phyloP scores from a whole-genome alignment of 1,140 invertebrate genomes.

The Cephus cinctus region DNA sequence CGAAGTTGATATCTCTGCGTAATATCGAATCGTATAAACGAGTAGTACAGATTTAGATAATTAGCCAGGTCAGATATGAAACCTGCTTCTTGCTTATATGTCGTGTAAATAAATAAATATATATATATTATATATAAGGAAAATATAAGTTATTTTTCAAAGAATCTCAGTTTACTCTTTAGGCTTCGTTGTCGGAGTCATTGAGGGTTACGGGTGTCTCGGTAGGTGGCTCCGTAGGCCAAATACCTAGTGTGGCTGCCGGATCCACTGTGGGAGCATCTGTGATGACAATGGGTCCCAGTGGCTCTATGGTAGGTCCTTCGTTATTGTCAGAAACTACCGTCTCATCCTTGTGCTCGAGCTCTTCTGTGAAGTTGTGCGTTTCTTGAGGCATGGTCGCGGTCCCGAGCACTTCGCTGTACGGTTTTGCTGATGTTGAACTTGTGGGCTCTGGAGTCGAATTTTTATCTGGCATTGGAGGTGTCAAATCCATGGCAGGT shows the following conservation, averaged over 20 bases:
- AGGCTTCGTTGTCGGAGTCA: slow-evolving; percentile 52
- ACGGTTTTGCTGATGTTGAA: no score
- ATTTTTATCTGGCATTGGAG: slow-evolving; percentile 41
- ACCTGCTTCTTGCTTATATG: no score
- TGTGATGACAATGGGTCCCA: slow-evolving; percentile 45
- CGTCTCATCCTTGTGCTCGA: slow-evolving; percentile 18
- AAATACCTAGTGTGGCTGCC: slow-evolving; percentile 49
- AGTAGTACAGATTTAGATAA: no score
- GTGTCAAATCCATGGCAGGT: slow-evolving; percentile 44
- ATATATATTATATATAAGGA: slow-evolving; percentile 23
- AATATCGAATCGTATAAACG: no score
- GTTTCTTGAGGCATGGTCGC: no score
- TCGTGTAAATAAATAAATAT: slow-evolving; percentile 33
- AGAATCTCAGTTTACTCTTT: background rate
- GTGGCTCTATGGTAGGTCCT: slow-evolving; percentile 31
- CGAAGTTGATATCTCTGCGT: no score
- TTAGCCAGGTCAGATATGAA: no score
- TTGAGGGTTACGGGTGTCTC: slow-evolving; percentile 33
- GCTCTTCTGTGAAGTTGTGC: slow-evolving; percentile 9
- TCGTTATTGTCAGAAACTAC: slow-evolving; percentile 21
- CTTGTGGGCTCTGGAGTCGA: no score
- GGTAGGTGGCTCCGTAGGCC: slow-evolving; percentile 47
- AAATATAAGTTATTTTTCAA: slow-evolving; percentile 17
- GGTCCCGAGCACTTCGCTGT: no score
- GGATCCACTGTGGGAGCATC: slow-evolving; percentile 39